A percentile compares a stretch with the other conserved stretches of the same genome.
These are phyloP conservation scores for Diaperis boleti DNA, from an alignment of 2,888 invertebrate species.

Conservation along the genomic window DNA sequence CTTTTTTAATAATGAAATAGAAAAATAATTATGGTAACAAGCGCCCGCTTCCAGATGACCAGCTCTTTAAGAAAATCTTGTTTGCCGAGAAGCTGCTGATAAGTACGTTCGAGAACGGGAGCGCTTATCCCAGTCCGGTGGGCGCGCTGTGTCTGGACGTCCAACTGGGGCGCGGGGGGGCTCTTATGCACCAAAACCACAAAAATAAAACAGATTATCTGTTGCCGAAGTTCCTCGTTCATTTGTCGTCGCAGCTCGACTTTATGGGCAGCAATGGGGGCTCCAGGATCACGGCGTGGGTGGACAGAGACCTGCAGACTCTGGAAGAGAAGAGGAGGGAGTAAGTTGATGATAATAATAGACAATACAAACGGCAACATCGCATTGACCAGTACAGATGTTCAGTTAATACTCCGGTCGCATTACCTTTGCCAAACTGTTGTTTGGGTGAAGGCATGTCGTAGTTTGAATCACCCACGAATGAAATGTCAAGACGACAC, in stretches of 20 bases:
- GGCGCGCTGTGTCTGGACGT: slow-evolving; percentile 66
- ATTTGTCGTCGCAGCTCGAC: slow-evolving; percentile 72
- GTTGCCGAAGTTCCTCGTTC: slow-evolving; percentile 67
- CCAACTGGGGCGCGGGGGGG: slow-evolving; percentile 62
- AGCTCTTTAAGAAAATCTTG: slow-evolving; percentile 67
- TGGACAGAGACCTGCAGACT: slow-evolving; percentile 73
- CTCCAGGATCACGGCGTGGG: slow-evolving; percentile 72
- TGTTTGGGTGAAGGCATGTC: too few species aligned
- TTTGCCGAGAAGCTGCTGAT: slow-evolving; percentile 71
- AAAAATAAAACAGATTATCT: slow-evolving; percentile 47
- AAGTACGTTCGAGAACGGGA: slow-evolving; percentile 64
- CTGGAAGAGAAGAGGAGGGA: slow-evolving; percentile 74
- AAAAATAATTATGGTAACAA: slow-evolving; percentile 15
- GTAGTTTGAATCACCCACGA: too few species aligned
- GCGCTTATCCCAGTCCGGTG: slow-evolving; percentile 53
- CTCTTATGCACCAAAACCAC: slow-evolving; percentile 55
- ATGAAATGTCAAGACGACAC: too few species aligned
- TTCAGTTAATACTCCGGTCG: too few species aligned
- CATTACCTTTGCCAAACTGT: too few species aligned
- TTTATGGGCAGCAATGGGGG: slow-evolving; percentile 71
- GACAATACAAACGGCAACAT: too few species aligned
- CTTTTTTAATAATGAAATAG: background rate
- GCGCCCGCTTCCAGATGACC: slow-evolving; percentile 63
- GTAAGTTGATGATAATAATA: too few species aligned
- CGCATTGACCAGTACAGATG: too few species aligned